Evolutionary conservation across 2,888 invertebrate species (phyloP).

Genomic region (Pocota personata): DNA sequence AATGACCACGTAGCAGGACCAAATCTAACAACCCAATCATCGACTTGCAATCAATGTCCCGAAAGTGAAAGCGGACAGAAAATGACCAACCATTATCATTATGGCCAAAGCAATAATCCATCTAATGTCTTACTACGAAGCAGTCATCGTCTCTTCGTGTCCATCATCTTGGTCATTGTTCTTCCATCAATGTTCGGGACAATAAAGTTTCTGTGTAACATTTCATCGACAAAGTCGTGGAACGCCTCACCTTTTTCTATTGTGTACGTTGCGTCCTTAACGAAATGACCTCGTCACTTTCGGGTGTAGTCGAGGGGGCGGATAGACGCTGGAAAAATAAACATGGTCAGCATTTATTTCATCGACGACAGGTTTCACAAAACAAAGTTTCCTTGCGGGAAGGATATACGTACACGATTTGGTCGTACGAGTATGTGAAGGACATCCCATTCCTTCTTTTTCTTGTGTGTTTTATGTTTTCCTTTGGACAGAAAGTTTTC

Average conservation of each 20-base stretch:
- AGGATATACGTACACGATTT: not conserved
- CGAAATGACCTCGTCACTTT: slow-evolving; percentile 37
- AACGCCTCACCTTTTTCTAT: slow-evolving; percentile 44
- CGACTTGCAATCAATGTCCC: slow-evolving; percentile 43
- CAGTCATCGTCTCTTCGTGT: slow-evolving; percentile 4
- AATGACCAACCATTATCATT: slow-evolving; percentile 55
- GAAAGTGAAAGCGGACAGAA: slow-evolving; percentile 38
- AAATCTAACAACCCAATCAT: slow-evolving; percentile 43
- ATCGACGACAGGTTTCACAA: slow-evolving; percentile 34
- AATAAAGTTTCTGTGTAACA: slow-evolving; percentile 35
- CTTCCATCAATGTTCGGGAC: slow-evolving; percentile 13
- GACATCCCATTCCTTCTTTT: not conserved
- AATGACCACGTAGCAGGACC: slow-evolving; percentile 35
- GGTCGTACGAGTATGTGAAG: not conserved
- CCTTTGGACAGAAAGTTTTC: not conserved
- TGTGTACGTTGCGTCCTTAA: slow-evolving; percentile 19
- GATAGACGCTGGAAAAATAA: slow-evolving; percentile 3
- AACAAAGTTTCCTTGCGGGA: slow-evolving; percentile 11
- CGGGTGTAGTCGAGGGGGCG: slow-evolving; percentile 19
- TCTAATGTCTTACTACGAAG: slow-evolving; percentile 47
- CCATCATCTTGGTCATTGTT: slow-evolving; percentile 7
- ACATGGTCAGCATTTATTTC: slow-evolving; percentile 58
- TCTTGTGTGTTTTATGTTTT: slow-evolving; percentile 17
- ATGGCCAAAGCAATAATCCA: slow-evolving; percentile 44
- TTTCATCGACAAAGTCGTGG: slow-evolving; percentile 23